These are phyloP conservation scores for Gymnarchus niloticus DNA, from an alignment of 2,113 vertebrate genomes.

Conservation along the genomic window DNA sequence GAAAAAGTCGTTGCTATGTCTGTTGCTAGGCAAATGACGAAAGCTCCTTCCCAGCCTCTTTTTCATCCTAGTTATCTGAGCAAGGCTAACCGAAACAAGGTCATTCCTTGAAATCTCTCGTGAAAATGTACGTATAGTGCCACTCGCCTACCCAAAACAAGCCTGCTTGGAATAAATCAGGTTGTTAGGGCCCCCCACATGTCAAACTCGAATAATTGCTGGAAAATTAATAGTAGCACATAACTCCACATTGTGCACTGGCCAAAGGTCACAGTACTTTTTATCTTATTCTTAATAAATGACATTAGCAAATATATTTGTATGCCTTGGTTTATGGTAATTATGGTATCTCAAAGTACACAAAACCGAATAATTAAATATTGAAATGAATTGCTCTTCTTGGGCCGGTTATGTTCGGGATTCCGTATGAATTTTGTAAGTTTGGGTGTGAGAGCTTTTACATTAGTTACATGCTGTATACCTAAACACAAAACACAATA, in stretches of 20 bases:
- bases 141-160: neutral
- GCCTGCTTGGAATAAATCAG: neutral
- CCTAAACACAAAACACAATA: neutral
- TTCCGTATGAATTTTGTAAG: too few relatives aligned
- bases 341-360: neutral
- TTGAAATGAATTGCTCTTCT: neutral
- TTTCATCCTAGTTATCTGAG: neutral
- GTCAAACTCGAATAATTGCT: neutral
- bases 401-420: neutral
- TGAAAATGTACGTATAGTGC: neutral
- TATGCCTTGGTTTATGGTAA: neutral
- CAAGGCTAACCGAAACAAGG: constrained; percentile 11
- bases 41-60: neutral
- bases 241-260: neutral
- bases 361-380: neutral
- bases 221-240: neutral
- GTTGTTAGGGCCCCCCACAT: neutral
- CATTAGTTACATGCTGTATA: too few relatives aligned
- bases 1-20: constrained; percentile 11
- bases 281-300: neutral
- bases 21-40: constrained; percentile 21
- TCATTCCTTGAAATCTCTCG: neutral
- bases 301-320: neutral
- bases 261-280: neutral
- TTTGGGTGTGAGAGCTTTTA: too few relatives aligned